Conservation (phyloP, 2,113 vertebrate species). For the Archilochus colubris region DNA sequence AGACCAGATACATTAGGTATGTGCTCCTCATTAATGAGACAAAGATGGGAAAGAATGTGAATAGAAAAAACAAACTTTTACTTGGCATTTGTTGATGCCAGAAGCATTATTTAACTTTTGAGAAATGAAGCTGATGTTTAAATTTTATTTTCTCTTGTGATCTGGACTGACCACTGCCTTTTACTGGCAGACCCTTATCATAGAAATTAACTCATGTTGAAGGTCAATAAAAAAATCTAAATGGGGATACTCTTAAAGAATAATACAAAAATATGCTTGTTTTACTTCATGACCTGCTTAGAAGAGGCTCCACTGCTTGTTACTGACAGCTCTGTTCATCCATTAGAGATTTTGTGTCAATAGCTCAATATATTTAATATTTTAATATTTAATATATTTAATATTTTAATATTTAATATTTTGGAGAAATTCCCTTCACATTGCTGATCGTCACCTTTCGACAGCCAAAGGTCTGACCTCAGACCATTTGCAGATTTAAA, state of each 20-base stretch:
- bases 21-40: neutral
- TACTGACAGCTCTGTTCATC: constrained; percentile 42
- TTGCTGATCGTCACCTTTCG: neutral
- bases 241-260: neutral
- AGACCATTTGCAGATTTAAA: neutral
- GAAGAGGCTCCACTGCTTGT: neutral
- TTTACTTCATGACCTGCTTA: constrained; percentile 16
- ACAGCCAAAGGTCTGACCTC: constrained; percentile 23
- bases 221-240: neutral
- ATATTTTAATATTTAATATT: constrained; percentile 54
- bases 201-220: neutral
- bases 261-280: neutral
- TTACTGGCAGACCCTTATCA: neutral
- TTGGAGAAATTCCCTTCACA: constrained; percentile 27
- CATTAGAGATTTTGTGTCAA: constrained; percentile 33
- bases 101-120: constrained; percentile 11
- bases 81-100: neutral
- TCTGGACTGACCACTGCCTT: neutral
- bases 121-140: neutral
- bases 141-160: neutral
- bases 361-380: constrained; percentile 63
- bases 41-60: neutral
- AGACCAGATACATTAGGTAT: neutral
- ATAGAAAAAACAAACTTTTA: neutral
- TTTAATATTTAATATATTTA: neutral